Evolutionary conservation across 2,113 vertebrate genomes (phyloP), one percentile per base, ranked within the genome.

Genomic region (Myotis lucifugus): DNA sequence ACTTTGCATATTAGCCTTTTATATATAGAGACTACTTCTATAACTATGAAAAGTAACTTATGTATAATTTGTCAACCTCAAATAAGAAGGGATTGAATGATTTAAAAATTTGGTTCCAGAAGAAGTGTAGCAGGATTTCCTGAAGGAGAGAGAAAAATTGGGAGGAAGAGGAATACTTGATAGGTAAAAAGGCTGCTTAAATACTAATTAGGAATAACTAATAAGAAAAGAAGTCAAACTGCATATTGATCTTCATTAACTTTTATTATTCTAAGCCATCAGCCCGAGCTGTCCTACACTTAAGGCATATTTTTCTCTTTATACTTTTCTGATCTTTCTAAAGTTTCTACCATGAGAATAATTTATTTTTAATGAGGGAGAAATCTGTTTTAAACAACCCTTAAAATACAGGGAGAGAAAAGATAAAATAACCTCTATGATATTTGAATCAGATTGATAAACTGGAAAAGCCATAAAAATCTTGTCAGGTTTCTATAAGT

Each of bases 401-500:
- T 93, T 34, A 27, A 94, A 93, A 52, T 76, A 81, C 18, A 95
- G 76, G 27, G 34, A 13, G 23, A 91, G 50, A 61, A 86, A 84
- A 93, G 19, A 40, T 76, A 93, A 96, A 94, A 87, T 89, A 96
- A 95, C 77, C 72, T 77, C 14, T 93, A 70, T 52, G 48, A 84
- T 93, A 90, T 85, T 90, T 93, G 87, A 95, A 90, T 74, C 82
- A 78, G 76, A 67, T 83, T 78, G 82, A 91, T 88, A 96, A 95
- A 48, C 81, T 91, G 42, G 81, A 85, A 88, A 96, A 42, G 73
- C 89, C 95, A 14, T 17, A 89, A 93, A 96, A 96, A 77, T 73
- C 76, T 87, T 95, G 59, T 95, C 88, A 93, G 87, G 40, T 81
- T 96, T 95, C 81, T 84, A 77, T 81, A 85, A 96, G 84, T 81